Conservation (phyloP, 2,113 vertebrate genomes). For the Tachycineta bicolor region DNA sequence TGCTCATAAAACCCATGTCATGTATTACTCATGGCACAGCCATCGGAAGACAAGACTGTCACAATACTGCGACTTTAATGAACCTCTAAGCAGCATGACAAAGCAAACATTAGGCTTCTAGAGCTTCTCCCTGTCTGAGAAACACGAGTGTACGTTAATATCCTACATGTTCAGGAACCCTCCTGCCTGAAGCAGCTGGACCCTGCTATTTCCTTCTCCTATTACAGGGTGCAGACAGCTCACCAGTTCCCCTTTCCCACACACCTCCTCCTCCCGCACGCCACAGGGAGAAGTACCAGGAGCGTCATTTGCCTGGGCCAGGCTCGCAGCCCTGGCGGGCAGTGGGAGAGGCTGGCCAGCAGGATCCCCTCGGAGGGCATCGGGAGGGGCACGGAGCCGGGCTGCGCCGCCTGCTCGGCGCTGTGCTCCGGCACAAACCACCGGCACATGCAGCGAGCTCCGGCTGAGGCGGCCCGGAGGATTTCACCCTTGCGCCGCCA, state of each 20-base stretch:
- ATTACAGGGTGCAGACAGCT: not conserved
- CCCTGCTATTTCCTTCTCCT: not conserved
- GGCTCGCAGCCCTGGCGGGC: accelerated
- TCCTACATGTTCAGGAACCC: not conserved
- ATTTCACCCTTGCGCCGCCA: not conserved
- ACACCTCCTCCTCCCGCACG: not conserved
- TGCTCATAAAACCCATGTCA: not conserved
- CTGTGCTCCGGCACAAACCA: not conserved
- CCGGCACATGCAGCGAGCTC: not conserved
- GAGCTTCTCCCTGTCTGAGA: not conserved
- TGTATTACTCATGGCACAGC: not conserved
- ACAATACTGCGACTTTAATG: not conserved
- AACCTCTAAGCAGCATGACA: conserved; percentile 12
- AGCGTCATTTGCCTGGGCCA: not conserved
- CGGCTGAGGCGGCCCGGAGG: accelerated
- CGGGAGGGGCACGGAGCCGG: not conserved
- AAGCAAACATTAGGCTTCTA: not conserved
- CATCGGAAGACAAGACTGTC: not conserved
- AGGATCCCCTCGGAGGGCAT: accelerated
- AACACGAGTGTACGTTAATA: not conserved
- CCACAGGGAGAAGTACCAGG: not conserved
- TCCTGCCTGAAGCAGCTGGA: not conserved
- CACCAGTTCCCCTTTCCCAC: not conserved
- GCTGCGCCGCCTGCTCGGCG: not conserved
- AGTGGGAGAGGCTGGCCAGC: not conserved